Evolutionary conservation across 1,140 invertebrate genomes (phyloP), one percentile per base, ranked within the genome.

Genomic region (Lethocerus indicus): DNA sequence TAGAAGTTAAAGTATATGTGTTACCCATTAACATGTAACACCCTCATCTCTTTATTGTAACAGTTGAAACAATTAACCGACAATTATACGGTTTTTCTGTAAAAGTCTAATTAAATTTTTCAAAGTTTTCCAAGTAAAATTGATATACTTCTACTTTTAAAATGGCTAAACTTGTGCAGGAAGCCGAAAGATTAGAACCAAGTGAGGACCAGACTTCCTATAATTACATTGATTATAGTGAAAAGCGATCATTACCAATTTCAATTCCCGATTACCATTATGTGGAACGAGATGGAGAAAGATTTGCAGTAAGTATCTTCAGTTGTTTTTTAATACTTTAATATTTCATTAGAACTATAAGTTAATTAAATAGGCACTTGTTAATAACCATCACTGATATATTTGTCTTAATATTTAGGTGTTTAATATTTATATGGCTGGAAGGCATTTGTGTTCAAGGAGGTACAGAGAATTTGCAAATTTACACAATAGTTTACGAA

Each of bases 351-450:
- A 9, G 29, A 32, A 32, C n/a, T 32, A 9, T 32, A 32, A 9
- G 7, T 32, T 9, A 9, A 32, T n/a, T n/a, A n/a, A 32, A 9
- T 9, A 9, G 7, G n/a, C 29, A 9, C n/a, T 32, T 32, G 29
- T 9, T 32, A n/a, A 32, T 9, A 9, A 9, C n/a, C 29, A 9
- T 32, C 29, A 32, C 9, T 32, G 7, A 9, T 9, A 32, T 9
- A 9, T 9, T 32, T 32, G 29, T 9, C 29, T n/a, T n/a, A 9
- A 45, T 51, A 62, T 63, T 37, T 57, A 74, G 72, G 75, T 94
- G 1, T 99, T 89, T 68, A 98, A 98, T 64, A 95, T 98, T 52
- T 94, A 98, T 64, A 98, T 99, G 93, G 94, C 95, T 25, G 94
- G 94, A 0, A 67, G 94, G 39, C 94, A 98, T 65, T 69, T 99